phyloP scores from a whole-genome alignment of 2,888 invertebrate species.

The Invenusta paracnida region DNA sequence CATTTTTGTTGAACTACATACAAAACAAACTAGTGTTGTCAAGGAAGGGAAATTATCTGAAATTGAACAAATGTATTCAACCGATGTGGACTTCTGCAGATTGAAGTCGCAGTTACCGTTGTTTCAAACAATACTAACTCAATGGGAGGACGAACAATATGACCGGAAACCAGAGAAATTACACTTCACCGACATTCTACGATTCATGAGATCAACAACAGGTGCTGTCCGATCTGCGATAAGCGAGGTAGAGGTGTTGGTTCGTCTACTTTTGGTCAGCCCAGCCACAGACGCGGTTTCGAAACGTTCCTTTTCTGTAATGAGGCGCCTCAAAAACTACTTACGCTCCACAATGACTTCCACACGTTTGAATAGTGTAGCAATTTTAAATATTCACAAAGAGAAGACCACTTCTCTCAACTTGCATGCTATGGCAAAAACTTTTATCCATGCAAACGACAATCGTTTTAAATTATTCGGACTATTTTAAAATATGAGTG shows the following conservation, averaged over 20 bases:
- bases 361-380: not conserved
- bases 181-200: not conserved
- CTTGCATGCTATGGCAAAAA: not conserved
- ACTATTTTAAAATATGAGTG: constrained; percentile 9
- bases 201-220: not conserved
- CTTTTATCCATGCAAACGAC: not conserved
- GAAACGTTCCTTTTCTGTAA: not conserved
- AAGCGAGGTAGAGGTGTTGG: not conserved
- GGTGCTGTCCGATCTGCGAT: not conserved
- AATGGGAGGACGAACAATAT: not conserved
- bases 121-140: not conserved
- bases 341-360: not conserved
- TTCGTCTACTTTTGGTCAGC: not conserved
- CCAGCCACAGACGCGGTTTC: not conserved
- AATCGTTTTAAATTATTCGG: not conserved
- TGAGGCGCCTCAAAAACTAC: not conserved
- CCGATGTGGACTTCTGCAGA: too few species aligned
- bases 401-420: not conserved
- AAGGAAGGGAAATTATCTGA: too few species aligned
- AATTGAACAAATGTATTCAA: too few species aligned
- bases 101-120: not conserved
- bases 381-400: not conserved
- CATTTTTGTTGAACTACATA: too few species aligned
- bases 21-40: too few species aligned
- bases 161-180: not conserved